Conservation (phyloP, 1,140 invertebrate species). For the Lysiphlebus fabarum region DNA sequence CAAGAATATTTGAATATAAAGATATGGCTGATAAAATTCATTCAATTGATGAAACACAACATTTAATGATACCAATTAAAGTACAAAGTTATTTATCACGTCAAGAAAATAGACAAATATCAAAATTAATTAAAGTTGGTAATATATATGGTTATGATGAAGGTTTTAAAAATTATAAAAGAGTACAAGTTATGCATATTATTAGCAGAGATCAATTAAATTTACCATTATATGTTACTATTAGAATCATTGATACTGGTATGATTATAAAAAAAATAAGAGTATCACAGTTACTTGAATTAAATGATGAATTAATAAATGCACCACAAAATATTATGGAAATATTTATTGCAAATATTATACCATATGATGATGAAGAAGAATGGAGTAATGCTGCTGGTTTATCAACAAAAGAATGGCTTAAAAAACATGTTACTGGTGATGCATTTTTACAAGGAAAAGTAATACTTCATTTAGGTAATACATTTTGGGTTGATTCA, state of each 20-base stretch:
- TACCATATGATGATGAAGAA: conserved; percentile 45
- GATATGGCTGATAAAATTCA: conserved; percentile 20
- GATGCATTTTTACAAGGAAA: conserved; percentile 37
- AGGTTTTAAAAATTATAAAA: conserved; percentile 35
- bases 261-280: conserved; percentile 29
- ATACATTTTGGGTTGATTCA: conserved; percentile 47
- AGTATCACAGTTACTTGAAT: conserved; percentile 35
- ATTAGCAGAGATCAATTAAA: conserved; percentile 26
- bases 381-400: conserved; percentile 41
- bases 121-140: conserved; percentile 33
- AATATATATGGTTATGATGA: conserved; percentile 36
- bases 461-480: conserved; percentile 41
- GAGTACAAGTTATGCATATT: conserved; percentile 42
- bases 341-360: conserved; percentile 40
- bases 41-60: conserved; percentile 29
- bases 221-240: conserved; percentile 28
- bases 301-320: conserved; percentile 38
- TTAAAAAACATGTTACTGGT: conserved; percentile 26
- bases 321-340: conserved; percentile 39
- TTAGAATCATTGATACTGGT: conserved; percentile 44
- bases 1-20: conserved; percentile 38
- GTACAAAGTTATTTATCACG: conserved; percentile 37
- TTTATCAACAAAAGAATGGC: conserved; percentile 34
- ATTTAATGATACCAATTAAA: conserved; percentile 26
- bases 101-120: conserved; percentile 33